phyloP scores from a whole-genome alignment of 2,888 invertebrate species.

The Malacosoma neustria region DNA sequence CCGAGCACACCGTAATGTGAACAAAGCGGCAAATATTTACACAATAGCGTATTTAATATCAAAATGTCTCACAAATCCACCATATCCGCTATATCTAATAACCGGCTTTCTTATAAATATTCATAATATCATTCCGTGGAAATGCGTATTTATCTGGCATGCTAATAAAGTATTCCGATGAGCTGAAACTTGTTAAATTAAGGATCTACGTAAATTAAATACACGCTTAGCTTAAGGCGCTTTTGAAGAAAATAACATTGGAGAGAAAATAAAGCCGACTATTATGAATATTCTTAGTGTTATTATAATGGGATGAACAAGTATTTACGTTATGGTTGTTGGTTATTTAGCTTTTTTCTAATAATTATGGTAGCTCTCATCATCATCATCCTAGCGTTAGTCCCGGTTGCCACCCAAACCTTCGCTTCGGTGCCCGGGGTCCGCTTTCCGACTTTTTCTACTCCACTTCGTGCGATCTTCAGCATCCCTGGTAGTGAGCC shows the following conservation, averaged over 20 bases:
- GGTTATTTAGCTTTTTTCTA: too few species aligned
- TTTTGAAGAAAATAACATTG: not conserved
- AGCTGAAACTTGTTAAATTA: not conserved
- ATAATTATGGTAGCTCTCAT: too few species aligned
- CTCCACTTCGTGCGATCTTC: too few species aligned
- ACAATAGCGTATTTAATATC: not conserved
- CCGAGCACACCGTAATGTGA: not conserved
- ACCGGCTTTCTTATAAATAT: not conserved
- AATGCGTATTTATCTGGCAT: not conserved
- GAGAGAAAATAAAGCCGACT: too few species aligned
- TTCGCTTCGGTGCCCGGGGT: too few species aligned
- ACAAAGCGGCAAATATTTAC: not conserved
- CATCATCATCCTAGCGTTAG: too few species aligned
- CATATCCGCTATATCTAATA: not conserved
- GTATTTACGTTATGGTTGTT: too few species aligned
- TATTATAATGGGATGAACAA: too few species aligned
- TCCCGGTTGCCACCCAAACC: too few species aligned
- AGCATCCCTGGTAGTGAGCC: too few species aligned
- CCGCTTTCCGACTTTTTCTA: too few species aligned
- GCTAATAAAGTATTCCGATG: not conserved
- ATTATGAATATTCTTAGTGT: not conserved
- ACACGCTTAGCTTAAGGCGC: conserved; percentile 4
- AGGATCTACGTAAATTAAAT: not conserved
- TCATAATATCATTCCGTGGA: not conserved
- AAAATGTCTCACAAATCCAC: not conserved